Evolutionary conservation across 2,888 invertebrate genomes (phyloP).

Genomic region (Villa cingulata): DNA sequence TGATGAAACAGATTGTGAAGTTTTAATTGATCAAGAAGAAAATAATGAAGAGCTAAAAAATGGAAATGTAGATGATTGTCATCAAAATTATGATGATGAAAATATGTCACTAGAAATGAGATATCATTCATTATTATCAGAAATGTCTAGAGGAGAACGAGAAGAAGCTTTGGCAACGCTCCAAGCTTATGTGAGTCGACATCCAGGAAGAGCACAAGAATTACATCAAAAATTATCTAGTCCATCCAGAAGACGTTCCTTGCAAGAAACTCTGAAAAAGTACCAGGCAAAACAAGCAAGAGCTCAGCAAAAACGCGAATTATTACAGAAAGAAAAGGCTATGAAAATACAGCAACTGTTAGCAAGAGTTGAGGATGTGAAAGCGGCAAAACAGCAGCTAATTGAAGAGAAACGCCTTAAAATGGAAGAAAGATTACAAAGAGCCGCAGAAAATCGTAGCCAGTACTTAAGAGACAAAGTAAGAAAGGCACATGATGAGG

Average conservation of each 20-base stretch:
- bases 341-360: slow-evolving; percentile 72
- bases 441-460: slow-evolving; percentile 83
- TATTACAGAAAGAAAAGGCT: slow-evolving; percentile 70
- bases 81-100: slow-evolving; percentile 23
- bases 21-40: slow-evolving; percentile 27
- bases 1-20: slow-evolving; percentile 49
- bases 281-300: slow-evolving; percentile 85
- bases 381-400: slow-evolving; percentile 70
- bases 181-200: slow-evolving; percentile 67
- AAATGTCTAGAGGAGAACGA: slow-evolving; percentile 74
- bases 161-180: slow-evolving; percentile 66
- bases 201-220: slow-evolving; percentile 82
- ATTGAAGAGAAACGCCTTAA: slow-evolving; percentile 65
- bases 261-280: slow-evolving; percentile 62
- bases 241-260: slow-evolving; percentile 71
- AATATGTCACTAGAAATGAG: slow-evolving; percentile 48
- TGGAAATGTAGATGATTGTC: slow-evolving; percentile 25
- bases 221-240: slow-evolving; percentile 89
- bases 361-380: slow-evolving; percentile 73
- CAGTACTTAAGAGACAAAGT: slow-evolving; percentile 69
- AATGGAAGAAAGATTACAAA: slow-evolving; percentile 62
- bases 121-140: slow-evolving; percentile 55
- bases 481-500: slow-evolving; percentile 93
- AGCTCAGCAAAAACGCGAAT: slow-evolving; percentile 75
- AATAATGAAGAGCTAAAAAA: slow-evolving; percentile 16